phyloP scores from a whole-genome alignment of 2,888 invertebrate genomes.

The Griposia aprilina region DNA sequence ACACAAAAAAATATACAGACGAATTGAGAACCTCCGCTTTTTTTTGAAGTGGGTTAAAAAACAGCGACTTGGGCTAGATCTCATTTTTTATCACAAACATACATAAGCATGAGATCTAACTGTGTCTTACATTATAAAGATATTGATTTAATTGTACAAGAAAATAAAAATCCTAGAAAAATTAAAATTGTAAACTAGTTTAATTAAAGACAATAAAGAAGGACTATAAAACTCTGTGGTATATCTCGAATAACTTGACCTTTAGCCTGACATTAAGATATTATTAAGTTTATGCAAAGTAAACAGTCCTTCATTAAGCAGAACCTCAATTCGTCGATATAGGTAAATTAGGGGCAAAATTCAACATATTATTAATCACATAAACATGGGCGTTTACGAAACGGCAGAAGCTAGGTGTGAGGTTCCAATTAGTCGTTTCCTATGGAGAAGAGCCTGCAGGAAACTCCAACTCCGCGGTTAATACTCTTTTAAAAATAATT shows the following conservation, averaged over 20 bases:
- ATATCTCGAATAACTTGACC: conserved; percentile 29
- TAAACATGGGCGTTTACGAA: too few relatives aligned
- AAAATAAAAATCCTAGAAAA: not conserved
- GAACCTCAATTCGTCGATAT: not conserved
- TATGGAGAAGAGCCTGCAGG: not conserved
- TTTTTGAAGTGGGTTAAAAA: too few relatives aligned
- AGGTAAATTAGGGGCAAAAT: not conserved
- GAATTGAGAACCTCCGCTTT: too few relatives aligned
- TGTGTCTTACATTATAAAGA: not conserved
- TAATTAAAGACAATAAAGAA: not conserved
- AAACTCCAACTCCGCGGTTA: not conserved
- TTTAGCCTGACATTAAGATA: conserved; percentile 16
- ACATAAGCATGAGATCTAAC: conserved; percentile 3
- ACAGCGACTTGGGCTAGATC: not conserved
- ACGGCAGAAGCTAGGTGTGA: too few relatives aligned
- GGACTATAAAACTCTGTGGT: not conserved
- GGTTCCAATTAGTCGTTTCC: not conserved
- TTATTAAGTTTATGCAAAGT: not conserved
- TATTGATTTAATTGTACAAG: not conserved
- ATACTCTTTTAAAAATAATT: not conserved
- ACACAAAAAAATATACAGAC: too few relatives aligned
- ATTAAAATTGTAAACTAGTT: not conserved
- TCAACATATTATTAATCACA: too few relatives aligned
- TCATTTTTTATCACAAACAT: not conserved
- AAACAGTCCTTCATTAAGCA: not conserved